These are phyloP conservation scores for Enteromius unitaeniatus DNA, from an alignment of 2,797 vertebrate species.

Conservation along the genomic window DNA sequence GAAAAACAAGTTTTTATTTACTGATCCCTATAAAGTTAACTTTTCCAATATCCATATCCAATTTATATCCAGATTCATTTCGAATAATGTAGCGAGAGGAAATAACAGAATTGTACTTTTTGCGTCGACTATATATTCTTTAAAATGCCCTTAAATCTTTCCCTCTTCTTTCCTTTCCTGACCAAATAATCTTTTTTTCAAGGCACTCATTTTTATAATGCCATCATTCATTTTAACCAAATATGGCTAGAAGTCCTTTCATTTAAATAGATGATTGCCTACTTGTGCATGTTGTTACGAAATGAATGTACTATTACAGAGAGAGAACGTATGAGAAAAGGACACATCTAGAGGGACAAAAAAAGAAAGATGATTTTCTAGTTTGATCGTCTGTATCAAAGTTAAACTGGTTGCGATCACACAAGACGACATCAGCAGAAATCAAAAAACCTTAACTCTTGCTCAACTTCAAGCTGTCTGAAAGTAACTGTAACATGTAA, in stretches of 20 bases:
- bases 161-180: background rate
- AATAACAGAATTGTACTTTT: background rate
- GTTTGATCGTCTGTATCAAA: background rate
- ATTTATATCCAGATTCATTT: background rate
- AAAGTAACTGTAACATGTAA: background rate
- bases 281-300: background rate
- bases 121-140: background rate
- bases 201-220: slow-evolving; percentile 76
- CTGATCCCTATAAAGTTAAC: background rate
- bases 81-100: background rate
- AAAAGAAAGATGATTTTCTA: background rate
- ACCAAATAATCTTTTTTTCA: slow-evolving; percentile 62
- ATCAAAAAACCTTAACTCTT: background rate
- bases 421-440: background rate
- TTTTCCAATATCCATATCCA: background rate
- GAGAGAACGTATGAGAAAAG: background rate
- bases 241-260: slow-evolving; percentile 9
- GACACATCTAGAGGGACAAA: background rate
- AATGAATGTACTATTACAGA: background rate
- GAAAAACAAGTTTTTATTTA: background rate
- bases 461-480: slow-evolving; percentile 1
- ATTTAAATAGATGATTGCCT: slow-evolving; percentile 15
- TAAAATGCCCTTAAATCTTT: slow-evolving; percentile 3
- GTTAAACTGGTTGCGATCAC: background rate
- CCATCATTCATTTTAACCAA: slow-evolving; percentile 17